Conservation (phyloP, 2,113 vertebrate species). For the Xenopus laevis region DNA sequence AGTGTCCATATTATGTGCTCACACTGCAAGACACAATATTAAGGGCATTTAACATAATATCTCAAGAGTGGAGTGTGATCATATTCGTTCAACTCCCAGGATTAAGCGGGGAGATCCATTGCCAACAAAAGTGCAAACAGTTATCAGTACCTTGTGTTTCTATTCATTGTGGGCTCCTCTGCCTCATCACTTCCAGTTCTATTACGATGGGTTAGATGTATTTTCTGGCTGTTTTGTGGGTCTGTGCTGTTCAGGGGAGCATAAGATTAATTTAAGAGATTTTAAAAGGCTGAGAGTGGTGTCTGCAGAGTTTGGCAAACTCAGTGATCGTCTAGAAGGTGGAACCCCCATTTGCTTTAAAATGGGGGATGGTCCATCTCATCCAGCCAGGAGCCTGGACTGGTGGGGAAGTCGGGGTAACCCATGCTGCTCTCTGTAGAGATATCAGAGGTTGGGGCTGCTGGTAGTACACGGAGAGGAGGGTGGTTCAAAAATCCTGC, state of each 20-base stretch:
- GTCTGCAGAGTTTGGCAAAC: slow-evolving; percentile 44
- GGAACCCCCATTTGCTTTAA: slow-evolving; percentile 59
- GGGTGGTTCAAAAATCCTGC: slow-evolving; percentile 76
- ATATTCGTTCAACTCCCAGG: slow-evolving; percentile 25
- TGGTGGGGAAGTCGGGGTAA: slow-evolving; percentile 97
- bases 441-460: slow-evolving; percentile 93
- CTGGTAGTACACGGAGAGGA: slow-evolving; percentile 86
- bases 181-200: slow-evolving; percentile 10
- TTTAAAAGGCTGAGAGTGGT: slow-evolving; percentile 35
- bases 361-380: slow-evolving; percentile 98
- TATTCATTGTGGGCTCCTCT: slow-evolving; percentile 19
- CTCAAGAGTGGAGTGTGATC: slow-evolving; percentile 17
- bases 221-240: not conserved
- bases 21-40: slow-evolving; percentile 18
- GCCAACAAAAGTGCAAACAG: slow-evolving; percentile 42
- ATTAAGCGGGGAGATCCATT: slow-evolving; percentile 32
- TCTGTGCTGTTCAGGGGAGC: slow-evolving; percentile 21
- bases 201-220: not conserved
- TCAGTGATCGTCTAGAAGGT: slow-evolving; percentile 18
- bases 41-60: slow-evolving; percentile 13
- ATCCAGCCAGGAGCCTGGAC: slow-evolving; percentile 96
- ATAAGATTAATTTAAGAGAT: slow-evolving; percentile 7
- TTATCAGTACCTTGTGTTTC: slow-evolving; percentile 28
- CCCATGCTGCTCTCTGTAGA: slow-evolving; percentile 97
- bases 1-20: slow-evolving; percentile 14